Conservation (phyloP, 2,797 vertebrate species). For the Babyrousa celebensis region DNA sequence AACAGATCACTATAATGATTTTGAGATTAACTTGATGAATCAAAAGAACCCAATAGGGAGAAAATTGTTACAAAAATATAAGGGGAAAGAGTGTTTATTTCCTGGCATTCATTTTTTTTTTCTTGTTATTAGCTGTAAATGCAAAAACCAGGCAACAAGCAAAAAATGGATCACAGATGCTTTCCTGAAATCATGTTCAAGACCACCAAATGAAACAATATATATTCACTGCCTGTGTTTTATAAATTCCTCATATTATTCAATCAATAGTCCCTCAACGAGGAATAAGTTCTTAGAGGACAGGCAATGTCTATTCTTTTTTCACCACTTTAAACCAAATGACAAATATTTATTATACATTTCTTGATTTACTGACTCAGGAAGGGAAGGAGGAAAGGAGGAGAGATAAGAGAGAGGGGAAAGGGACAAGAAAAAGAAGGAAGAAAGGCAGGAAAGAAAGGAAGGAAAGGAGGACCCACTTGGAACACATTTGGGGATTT, state of each 20-base stretch:
- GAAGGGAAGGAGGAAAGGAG: neutral
- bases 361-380: conserved; percentile 16
- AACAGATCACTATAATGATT: conserved; percentile 59
- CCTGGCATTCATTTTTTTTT: conserved; percentile 39
- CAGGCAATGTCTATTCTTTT: neutral
- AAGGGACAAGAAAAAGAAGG: neutral
- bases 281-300: neutral
- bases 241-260: conserved; percentile 11
- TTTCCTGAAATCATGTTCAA: neutral
- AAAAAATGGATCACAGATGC: neutral
- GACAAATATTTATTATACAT: neutral
- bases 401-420: too few species aligned
- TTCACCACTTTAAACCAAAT: neutral
- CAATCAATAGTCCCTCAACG: neutral
- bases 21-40: conserved; percentile 79
- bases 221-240: neutral
- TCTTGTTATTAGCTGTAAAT: conserved; percentile 22
- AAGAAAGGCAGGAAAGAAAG: neutral
- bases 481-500: neutral
- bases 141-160: neutral
- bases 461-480: neutral
- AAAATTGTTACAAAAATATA: conserved; percentile 44
- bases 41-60: conserved; percentile 39
- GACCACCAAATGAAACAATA: neutral
- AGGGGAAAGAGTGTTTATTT: neutral